Evolutionary conservation across 2,797 vertebrate genomes (phyloP), one percentile per base, ranked within the genome.

Genomic region (Phalloptychus januarius): DNA sequence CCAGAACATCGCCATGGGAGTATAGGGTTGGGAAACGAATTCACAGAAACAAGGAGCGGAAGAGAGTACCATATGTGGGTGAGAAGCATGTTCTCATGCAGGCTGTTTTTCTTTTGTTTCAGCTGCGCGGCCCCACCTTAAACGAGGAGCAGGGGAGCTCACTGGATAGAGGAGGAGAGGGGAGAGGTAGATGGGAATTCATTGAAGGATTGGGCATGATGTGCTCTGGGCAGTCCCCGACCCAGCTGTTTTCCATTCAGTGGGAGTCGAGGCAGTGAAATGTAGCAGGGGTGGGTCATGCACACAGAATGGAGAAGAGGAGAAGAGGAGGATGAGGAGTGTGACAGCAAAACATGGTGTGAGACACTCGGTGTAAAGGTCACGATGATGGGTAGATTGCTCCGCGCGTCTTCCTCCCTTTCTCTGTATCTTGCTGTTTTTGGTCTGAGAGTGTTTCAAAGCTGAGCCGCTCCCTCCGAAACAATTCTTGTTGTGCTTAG

Each of bases 81-180:
- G 93, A 94, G 93, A 87, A 94, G 86, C 92, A 91, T 93, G 92
- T 93, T 94, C 94, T 94, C 93, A 94, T 92, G 70, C 85, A 88
- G 81, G 90, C 89, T 93, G 91, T 93, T 94, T 94, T 94, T 91
- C 93, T 94, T 95, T 95, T 94, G 93, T 95, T 95, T 93, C 94
- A 94, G 93, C 93, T 94, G 93, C 48, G 3, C 84, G 0, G 93
- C 94, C 93, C 87, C 94, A 95, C 94, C 94, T 94, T 90, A 92
- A 93, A 93, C 85, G 89, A 93, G 92, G 91, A 94, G 90, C 84
- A 77, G 90, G 94, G 92, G 93, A 94, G 81, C 42, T 7, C 79
- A 89, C 89, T 91, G 93, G 93, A 93, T 85, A 91, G 91, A 86
- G 81, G 91, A 86, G 81, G 86, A 89, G 87, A 90, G 73, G 88